These are phyloP conservation scores for Trypoxylon attenuatum DNA, from an alignment of 2,888 invertebrate genomes.

Conservation along the genomic window DNA sequence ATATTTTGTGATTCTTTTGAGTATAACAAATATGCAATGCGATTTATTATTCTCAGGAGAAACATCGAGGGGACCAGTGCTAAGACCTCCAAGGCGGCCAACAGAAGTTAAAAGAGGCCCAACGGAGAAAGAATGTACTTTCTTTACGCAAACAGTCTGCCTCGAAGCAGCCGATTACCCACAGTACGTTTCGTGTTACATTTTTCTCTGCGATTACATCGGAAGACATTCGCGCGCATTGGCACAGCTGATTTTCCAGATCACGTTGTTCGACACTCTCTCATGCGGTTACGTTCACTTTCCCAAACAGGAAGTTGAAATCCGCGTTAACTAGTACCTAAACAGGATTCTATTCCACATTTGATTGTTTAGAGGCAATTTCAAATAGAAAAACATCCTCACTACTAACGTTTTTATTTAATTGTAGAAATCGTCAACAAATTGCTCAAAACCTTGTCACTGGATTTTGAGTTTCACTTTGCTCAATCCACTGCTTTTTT, in stretches of 20 bases:
- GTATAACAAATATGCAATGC: too few species aligned
- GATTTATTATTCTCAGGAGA: conserved; percentile 17
- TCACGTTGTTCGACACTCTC: too few species aligned
- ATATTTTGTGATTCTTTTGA: not conserved
- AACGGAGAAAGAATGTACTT: conserved; percentile 77
- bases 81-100: conserved; percentile 63
- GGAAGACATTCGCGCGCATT: conserved; percentile 7
- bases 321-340: conserved; percentile 5
- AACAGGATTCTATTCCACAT: conserved; percentile 5
- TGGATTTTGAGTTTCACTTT: too few species aligned
- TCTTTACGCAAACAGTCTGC: conserved; percentile 84
- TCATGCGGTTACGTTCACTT: conserved; percentile 4
- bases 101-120: conserved; percentile 65
- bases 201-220: not conserved
- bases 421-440: too few species aligned
- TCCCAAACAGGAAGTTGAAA: conserved; percentile 6
- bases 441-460: too few species aligned
- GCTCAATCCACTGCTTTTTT: too few species aligned
- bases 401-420: too few species aligned
- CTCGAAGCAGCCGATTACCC: conserved; percentile 85
- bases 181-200: conserved; percentile 77
- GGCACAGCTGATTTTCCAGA: conserved; percentile 25
- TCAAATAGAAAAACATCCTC: too few species aligned
- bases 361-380: too few species aligned
- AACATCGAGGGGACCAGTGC: conserved; percentile 28